Evolutionary conservation across 2,888 invertebrate genomes (phyloP).

Genomic region (Caenorhabditis sp.): DNA sequence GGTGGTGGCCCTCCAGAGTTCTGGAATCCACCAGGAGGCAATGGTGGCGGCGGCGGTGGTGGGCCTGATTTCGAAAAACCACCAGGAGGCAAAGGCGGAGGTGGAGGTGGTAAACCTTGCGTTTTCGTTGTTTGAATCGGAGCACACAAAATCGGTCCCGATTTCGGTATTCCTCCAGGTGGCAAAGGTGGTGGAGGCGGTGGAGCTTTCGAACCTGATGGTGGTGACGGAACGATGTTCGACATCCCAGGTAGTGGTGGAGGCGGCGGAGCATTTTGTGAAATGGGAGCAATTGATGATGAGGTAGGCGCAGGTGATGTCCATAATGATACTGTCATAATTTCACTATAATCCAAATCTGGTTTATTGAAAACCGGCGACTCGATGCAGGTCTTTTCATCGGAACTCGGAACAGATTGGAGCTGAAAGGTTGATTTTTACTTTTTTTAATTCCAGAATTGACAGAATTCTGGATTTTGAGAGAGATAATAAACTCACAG

Average conservation of each 20-base stretch:
- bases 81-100: constrained; percentile 2
- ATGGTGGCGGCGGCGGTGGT: constrained; percentile 1
- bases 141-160: not conserved
- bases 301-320: constrained; percentile 16
- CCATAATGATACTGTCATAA: not conserved
- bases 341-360: not conserved
- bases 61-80: not conserved
- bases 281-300: not conserved
- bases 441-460: no score
- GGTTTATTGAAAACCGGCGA: not conserved
- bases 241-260: not conserved
- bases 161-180: constrained; percentile 5
- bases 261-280: constrained; percentile 5
- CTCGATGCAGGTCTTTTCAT: not conserved
- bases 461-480: no score
- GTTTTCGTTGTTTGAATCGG: not conserved
- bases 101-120: constrained; percentile 10
- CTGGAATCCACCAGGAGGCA: not conserved
- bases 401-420: not conserved
- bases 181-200: constrained; percentile 25
- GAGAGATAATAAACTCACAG: not conserved
- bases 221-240: not conserved
- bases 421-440: not conserved
- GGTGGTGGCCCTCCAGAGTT: constrained; percentile 8
- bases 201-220: constrained; percentile 3